Evolutionary conservation across 2,797 vertebrate genomes (phyloP).

Genomic region (Betta splendens): DNA sequence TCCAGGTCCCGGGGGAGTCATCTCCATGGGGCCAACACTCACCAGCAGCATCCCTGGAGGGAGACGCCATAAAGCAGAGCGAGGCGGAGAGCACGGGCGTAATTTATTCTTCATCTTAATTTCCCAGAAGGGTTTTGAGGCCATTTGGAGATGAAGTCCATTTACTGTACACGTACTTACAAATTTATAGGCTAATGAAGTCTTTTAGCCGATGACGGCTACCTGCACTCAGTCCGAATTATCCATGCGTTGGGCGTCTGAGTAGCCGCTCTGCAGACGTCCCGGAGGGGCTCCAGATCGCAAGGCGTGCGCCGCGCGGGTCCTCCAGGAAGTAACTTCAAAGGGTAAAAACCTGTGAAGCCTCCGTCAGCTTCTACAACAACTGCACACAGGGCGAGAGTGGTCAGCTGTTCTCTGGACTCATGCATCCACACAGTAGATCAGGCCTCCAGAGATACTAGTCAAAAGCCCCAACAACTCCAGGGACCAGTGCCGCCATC

Average conservation of each 20-base stretch:
- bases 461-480: too few species aligned
- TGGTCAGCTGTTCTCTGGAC: too few species aligned
- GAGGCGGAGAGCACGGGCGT: constrained; percentile 23
- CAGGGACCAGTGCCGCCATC: too few species aligned
- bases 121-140: constrained; percentile 48
- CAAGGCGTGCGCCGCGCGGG: background rate
- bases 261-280: constrained; percentile 6
- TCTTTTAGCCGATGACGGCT: constrained; percentile 38
- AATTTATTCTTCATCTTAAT: constrained; percentile 61
- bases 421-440: too few species aligned
- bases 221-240: constrained; percentile 29
- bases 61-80: constrained; percentile 24
- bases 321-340: constrained; percentile 27
- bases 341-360: too few species aligned
- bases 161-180: constrained; percentile 43
- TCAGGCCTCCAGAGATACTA: too few species aligned
- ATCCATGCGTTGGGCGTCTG: constrained; percentile 18
- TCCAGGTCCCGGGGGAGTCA: constrained; percentile 49
- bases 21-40: constrained; percentile 44
- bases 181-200: constrained; percentile 55
- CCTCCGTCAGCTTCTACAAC: too few species aligned
- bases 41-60: constrained; percentile 35
- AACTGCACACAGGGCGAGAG: too few species aligned
- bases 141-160: constrained; percentile 46
- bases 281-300: constrained; percentile 32